phyloP scores from a whole-genome alignment of 2,888 invertebrate genomes.

The Ischnus inquisitorius region DNA sequence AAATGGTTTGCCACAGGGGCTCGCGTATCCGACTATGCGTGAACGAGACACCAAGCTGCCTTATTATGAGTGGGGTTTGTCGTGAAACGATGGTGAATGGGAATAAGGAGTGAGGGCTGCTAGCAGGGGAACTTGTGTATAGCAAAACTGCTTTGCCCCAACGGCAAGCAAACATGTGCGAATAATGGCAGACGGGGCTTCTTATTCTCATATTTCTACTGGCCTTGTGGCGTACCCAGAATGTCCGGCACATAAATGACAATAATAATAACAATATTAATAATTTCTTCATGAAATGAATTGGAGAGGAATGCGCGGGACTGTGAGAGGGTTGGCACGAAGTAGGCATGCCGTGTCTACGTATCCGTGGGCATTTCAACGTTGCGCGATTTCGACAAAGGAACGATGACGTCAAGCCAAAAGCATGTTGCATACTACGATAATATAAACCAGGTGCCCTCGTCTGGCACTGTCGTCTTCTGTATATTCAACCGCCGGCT shows the following conservation, averaged over 20 bases:
- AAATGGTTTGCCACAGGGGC: too few relatives aligned
- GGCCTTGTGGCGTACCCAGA: not conserved
- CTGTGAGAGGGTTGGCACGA: not conserved
- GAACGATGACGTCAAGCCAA: slow-evolving; percentile 13
- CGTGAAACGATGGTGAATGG: not conserved
- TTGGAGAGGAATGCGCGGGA: slow-evolving; percentile 1
- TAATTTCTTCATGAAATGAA: not conserved
- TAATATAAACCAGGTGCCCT: slow-evolving; percentile 32
- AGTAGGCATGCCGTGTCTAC: not conserved
- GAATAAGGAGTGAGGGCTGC: not conserved
- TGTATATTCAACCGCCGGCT: not conserved
- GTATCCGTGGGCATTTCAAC: slow-evolving; percentile 20
- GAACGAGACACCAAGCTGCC: slow-evolving; percentile 6
- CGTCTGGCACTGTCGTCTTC: not conserved
- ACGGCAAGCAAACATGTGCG: slow-evolving; percentile 7
- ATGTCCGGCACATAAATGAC: slow-evolving; percentile 6
- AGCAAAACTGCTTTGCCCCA: not conserved
- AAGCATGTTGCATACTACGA: slow-evolving; percentile 22
- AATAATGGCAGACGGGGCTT: slow-evolving; percentile 14
- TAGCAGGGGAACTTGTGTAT: too few relatives aligned
- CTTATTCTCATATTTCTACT: slow-evolving; percentile 24
- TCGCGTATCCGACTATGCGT: not conserved
- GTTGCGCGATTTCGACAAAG: slow-evolving; percentile 12
- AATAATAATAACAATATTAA: slow-evolving; percentile 20
- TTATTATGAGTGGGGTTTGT: slow-evolving; percentile 4